Conservation (phyloP, 92 coral and sea anemone species). For the Umimayanthus kanabou region DNA sequence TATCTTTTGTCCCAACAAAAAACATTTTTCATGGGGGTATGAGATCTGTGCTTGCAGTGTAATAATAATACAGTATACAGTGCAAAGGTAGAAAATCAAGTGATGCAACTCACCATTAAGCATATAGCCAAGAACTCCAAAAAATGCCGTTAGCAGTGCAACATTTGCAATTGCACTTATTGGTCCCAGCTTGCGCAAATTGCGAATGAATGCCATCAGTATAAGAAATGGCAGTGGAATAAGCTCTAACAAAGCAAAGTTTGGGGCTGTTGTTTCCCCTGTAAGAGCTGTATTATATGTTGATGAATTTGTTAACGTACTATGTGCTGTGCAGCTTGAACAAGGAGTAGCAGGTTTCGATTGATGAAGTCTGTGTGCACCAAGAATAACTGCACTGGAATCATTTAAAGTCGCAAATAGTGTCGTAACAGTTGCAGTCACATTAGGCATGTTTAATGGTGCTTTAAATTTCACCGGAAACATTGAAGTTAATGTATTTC, state of each 20-base stretch:
- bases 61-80: not conserved
- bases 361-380: constrained; percentile 32
- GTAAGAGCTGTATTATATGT: constrained; percentile 47
- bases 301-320: constrained; percentile 50
- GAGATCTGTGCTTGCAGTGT: too few species aligned
- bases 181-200: constrained; percentile 90
- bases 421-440: not conserved
- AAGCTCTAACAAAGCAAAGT: constrained; percentile 71
- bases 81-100: not conserved
- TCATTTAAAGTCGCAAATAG: not conserved
- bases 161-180: constrained; percentile 93
- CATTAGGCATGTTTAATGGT: constrained; percentile 20
- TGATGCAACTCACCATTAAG: constrained; percentile 63
- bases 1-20: too few species aligned
- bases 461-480: constrained; percentile 62
- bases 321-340: constrained; percentile 21
- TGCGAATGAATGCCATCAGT: constrained; percentile 82
- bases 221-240: constrained; percentile 88
- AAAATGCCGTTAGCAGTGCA: constrained; percentile 85
- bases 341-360: not conserved
- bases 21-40: too few species aligned
- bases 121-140: constrained; percentile 79
- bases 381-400: constrained; percentile 12
- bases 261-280: constrained; percentile 70
- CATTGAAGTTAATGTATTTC: constrained; percentile 86